Base-by-base conservation (phyloP, 2,888 invertebrate species). In the Andrena camellia region DNA sequence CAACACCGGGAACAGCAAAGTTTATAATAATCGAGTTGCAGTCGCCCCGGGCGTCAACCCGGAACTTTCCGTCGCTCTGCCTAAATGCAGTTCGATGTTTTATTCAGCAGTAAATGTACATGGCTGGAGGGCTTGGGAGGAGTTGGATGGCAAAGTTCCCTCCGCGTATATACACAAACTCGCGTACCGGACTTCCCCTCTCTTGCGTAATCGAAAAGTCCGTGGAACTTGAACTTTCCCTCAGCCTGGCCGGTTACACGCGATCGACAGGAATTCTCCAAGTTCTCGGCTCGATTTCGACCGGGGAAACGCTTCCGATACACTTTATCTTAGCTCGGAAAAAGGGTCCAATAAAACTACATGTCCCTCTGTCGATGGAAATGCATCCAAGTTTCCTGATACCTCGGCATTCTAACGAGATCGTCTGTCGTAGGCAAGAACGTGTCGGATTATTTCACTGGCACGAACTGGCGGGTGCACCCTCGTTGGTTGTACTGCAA, bases 401-500 rank as follows among this genome's bases (percentile, higher is more conserved):
- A 10, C 2, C 31, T 59, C 26, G 17, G 35, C 4, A 52, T 42
- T 13, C 31, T 54, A 62, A 48, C 42, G 1, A 57, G 6, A 29
- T 50, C 31, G 3, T 29, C 17, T 81, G 83, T 93, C 80, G 64
- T 91, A 94, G 95, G 93, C 62, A 93, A 93, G 91, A 95, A 96
- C 74, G 96, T 97, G 48, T 95, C 96, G 79, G 96, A 96, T 92
- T 97, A 96, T 94, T 96, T 97, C 93, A 95, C 95, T 90, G 96
- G 97, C 85, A 96, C 96, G 85, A 96, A 97, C 88, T 98, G 98
- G 97, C 97, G 96, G 93, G 96, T 98, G 67, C 98, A 98, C 95
- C 98, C 98, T 68, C 97, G 98, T 91, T 98, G 98, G 98, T 86
- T 92, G 66, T 94, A 94, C 81, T 94, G 94, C 94, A 93, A 93